Evolutionary conservation across 2,797 vertebrate genomes (phyloP).

Genomic region (Rhodeus uyekii): DNA sequence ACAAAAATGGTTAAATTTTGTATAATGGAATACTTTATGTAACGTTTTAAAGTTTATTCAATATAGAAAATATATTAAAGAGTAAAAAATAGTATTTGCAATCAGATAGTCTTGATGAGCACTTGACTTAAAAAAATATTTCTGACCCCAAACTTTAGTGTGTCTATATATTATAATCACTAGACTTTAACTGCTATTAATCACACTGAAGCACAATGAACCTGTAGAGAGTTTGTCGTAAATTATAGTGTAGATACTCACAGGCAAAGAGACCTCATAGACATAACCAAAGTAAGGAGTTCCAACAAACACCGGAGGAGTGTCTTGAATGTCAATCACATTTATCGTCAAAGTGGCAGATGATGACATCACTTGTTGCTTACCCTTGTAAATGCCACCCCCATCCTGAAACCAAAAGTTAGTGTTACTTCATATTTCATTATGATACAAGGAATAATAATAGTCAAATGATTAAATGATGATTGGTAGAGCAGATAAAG

Average conservation of each 20-base stretch:
- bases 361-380: constrained; percentile 86
- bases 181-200: not conserved
- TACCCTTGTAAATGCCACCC: constrained; percentile 88
- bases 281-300: constrained; percentile 93
- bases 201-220: not conserved
- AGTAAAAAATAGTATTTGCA: not conserved
- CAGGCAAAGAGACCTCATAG: constrained; percentile 88
- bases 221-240: not conserved
- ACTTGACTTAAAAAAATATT: not conserved
- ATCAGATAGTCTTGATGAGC: not conserved
- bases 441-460: not conserved
- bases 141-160: not conserved
- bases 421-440: not conserved
- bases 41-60: not conserved
- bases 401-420: constrained; percentile 81
- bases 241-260: constrained; percentile 70
- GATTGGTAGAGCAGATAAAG: not conserved
- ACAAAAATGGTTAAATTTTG: no score
- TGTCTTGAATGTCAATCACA: constrained; percentile 92
- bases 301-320: constrained; percentile 86
- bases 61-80: not conserved
- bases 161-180: not conserved
- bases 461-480: not conserved
- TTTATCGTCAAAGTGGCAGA: constrained; percentile 89
- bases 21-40: not conserved